Percentiles rank a stretch among this genome's conserved stretches.
phyloP scores from a whole-genome alignment of 2,888 invertebrate genomes.

The Timema cristinae region DNA sequence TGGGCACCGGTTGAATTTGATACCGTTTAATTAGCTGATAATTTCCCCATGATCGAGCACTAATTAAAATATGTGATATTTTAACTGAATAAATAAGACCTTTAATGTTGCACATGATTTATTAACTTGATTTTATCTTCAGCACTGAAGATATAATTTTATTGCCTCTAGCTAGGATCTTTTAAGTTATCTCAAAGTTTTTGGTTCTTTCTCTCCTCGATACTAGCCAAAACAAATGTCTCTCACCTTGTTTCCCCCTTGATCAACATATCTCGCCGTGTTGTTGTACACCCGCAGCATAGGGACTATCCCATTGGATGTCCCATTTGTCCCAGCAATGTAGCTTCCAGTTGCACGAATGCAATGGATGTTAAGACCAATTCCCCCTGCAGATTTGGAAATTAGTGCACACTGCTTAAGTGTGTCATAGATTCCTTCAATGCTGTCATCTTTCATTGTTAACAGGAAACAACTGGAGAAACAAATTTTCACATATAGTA shows the following conservation, averaged over 20 bases:
- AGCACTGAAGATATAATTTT: too few relatives aligned
- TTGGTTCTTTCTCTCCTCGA: too few relatives aligned
- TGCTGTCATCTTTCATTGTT: conserved; percentile 91
- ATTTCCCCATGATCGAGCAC: too few relatives aligned
- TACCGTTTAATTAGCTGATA: too few relatives aligned
- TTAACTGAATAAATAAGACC: too few relatives aligned
- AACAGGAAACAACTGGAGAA: conserved; percentile 80
- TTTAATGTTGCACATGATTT: too few relatives aligned
- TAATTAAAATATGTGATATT: too few relatives aligned
- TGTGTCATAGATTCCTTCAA: conserved; percentile 92
- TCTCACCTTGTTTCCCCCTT: conserved; percentile 84
- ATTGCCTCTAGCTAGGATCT: too few relatives aligned
- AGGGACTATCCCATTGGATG: conserved; percentile 93
- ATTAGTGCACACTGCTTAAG: conserved; percentile 90
- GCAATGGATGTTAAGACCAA: conserved; percentile 94
- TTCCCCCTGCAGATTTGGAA: conserved; percentile 93
- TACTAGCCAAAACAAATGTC: conserved; percentile 2
- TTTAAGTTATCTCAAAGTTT: too few relatives aligned
- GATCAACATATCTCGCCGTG: conserved; percentile 94
- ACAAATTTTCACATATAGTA: too few relatives aligned
- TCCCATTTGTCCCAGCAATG: conserved; percentile 91
- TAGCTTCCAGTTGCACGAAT: conserved; percentile 88
- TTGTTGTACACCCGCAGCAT: conserved; percentile 95
- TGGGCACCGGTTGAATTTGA: too few relatives aligned
- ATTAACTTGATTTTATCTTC: too few relatives aligned